Evolutionary conservation across 1,140 invertebrate species (phyloP), one percentile per base, ranked within the genome.

Genomic region (Lanistes nyassanus): DNA sequence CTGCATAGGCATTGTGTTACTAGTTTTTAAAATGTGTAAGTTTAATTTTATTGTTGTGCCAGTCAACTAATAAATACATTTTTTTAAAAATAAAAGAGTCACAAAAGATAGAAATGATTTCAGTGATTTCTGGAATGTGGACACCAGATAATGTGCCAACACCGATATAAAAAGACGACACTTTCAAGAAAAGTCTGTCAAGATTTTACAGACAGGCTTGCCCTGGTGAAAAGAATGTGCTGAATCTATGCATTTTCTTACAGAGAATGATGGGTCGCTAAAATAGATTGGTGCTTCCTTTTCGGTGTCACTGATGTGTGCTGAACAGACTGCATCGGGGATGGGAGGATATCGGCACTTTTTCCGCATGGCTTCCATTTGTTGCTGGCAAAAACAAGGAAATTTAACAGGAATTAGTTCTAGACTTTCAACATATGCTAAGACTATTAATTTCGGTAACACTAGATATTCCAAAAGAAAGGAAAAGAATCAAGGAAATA

Each of bases 241-340:
- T n/a, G n/a, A n/a, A n/a, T n/a, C n/a, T n/a, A n/a, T n/a, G n/a
- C n/a, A n/a, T n/a, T n/a, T n/a, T n/a, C 51, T 67, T 75, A 85
- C 84, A 75, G 79, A 82, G 73, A 82, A 85, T 47, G 81, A 79
- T 37, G 81, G 81, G 74, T 83, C 81, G 7, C 72, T 51, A 29
- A 80, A 76, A 66, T 84, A 85, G 21, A 85, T 85, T 26, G 73
- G 65, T 4, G 64, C 75, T 21, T 74, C 37, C 16, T 77, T 73
- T 11, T 81, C 80, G 16, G 78, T 80, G 2, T 51, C 34, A 51
- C 78, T 76, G 2, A 42, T 69, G 72, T 83, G 81, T 56, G 76
- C 67, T 21, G 76, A 67, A 79, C 84, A 85, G 2, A 79, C 65
- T 58, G 79, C 80, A 68, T 85, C 84, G 9, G 84, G 81, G n/a